These are phyloP conservation scores for Arctia plantaginis DNA, from an alignment of 2,888 invertebrate species.

Conservation along the genomic window DNA sequence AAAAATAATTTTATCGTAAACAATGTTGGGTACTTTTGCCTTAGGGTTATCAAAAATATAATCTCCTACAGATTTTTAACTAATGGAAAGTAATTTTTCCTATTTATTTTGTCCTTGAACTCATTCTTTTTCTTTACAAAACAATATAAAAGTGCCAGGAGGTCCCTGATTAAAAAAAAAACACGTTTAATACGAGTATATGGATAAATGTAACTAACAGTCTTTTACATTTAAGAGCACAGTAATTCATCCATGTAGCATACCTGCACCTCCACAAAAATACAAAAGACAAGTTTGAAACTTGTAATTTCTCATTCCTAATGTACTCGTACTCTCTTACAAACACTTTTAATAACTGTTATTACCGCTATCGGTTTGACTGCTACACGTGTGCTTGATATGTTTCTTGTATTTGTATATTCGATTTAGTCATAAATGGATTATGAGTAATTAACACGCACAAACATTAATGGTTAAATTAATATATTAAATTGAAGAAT, in stretches of 20 bases:
- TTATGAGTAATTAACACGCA: constrained; percentile 20
- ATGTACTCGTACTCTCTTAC: neutral
- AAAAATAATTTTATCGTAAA: too few species aligned
- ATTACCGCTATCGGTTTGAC: neutral
- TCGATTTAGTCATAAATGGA: constrained; percentile 2
- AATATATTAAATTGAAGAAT: constrained; percentile 19
- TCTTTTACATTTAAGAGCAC: too few species aligned
- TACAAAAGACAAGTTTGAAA: neutral
- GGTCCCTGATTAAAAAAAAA: too few species aligned
- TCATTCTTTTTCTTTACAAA: neutral
- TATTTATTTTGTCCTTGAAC: too few species aligned
- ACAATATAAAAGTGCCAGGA: too few species aligned
- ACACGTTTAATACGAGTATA: too few species aligned
- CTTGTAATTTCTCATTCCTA: neutral
- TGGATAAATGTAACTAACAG: too few species aligned
- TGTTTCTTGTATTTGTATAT: constrained; percentile 3
- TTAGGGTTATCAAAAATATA: too few species aligned
- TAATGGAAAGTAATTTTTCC: too few species aligned
- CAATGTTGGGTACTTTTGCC: too few species aligned
- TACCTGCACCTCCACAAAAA: neutral
- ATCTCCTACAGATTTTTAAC: too few species aligned
- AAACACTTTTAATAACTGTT: neutral
- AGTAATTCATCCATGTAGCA: too few species aligned
- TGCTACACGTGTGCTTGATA: constrained; percentile 2
- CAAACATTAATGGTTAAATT: constrained; percentile 25